These are phyloP conservation scores for Brienomyrus longianalis DNA, from an alignment of 2,113 vertebrate genomes.

Conservation along the genomic window DNA sequence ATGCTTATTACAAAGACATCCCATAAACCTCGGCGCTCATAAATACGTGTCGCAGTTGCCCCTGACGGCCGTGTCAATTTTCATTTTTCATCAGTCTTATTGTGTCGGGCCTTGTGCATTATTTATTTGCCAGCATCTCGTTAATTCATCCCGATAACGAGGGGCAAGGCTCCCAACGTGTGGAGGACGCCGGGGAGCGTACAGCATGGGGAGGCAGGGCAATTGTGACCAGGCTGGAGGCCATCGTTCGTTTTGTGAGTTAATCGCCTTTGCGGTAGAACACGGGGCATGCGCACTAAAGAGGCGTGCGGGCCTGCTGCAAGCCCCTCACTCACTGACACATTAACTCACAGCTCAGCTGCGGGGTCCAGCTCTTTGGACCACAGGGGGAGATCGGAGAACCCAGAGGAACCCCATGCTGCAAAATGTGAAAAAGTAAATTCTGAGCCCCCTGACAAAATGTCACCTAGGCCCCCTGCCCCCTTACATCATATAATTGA, in stretches of 20 bases:
- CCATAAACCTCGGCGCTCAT: conserved; percentile 58
- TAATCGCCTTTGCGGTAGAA: neutral
- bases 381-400: neutral
- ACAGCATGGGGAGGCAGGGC: neutral
- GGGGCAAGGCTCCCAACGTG: neutral
- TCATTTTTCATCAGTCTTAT: conserved; percentile 60
- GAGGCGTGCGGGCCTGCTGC: neutral
- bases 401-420: neutral
- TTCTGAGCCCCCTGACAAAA: neutral
- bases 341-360: neutral
- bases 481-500: neutral
- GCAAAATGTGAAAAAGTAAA: neutral
- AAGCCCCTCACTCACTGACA: neutral
- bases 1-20: conserved; percentile 52
- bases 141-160: neutral
- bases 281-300: neutral
- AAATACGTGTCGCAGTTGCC: conserved; percentile 46
- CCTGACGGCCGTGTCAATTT: conserved; percentile 55
- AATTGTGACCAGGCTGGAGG: neutral
- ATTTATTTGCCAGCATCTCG: neutral
- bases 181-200: no score
- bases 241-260: neutral
- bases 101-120: conserved; percentile 24
- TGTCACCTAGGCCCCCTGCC: neutral
- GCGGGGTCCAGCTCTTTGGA: neutral